Percentiles rank a stretch among this genome's conserved stretches.
These are phyloP conservation scores for Acleris laterana DNA, from an alignment of 2,888 invertebrate species.

Conservation along the genomic window DNA sequence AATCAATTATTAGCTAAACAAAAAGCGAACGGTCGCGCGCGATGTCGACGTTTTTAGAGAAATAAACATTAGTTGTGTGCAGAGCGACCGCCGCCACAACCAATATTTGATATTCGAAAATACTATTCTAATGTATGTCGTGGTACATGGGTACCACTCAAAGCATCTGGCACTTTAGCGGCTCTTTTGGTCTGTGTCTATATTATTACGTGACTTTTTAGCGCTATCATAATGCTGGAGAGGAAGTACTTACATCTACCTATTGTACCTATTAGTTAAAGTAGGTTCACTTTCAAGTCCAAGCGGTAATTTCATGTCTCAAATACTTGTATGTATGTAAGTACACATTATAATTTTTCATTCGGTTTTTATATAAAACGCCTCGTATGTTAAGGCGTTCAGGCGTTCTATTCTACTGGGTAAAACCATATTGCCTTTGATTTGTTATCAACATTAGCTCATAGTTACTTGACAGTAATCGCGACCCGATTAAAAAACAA, in stretches of 20 bases:
- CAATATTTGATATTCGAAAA: conserved; percentile 83
- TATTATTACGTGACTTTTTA: conserved; percentile 58
- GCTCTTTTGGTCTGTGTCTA: conserved; percentile 71
- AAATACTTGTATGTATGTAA: background rate
- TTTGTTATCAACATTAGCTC: no score
- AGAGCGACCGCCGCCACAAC: conserved; percentile 78
- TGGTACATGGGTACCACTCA: conserved; percentile 66
- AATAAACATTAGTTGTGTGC: conserved; percentile 82
- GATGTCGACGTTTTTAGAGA: conserved; percentile 79
- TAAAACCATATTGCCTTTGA: no score
- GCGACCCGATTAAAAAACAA: no score
- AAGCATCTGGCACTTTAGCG: conserved; percentile 74
- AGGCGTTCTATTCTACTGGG: no score
- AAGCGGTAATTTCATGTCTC: background rate
- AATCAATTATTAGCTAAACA: conserved; percentile 79
- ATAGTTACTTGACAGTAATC: no score
- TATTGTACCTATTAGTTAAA: conserved; percentile 46
- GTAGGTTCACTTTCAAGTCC: conserved; percentile 47
- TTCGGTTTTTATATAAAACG: no score
- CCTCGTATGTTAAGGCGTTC: no score
- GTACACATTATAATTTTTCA: background rate
- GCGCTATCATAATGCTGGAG: conserved; percentile 25
- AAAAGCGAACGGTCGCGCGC: conserved; percentile 77
- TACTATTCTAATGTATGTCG: conserved; percentile 82
- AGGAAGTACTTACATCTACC: conserved; percentile 8